A percentile compares a stretch with the other conserved stretches of the same genome.
phyloP scores from a whole-genome alignment of 2,113 vertebrate species.

The Lepus europaeus region DNA sequence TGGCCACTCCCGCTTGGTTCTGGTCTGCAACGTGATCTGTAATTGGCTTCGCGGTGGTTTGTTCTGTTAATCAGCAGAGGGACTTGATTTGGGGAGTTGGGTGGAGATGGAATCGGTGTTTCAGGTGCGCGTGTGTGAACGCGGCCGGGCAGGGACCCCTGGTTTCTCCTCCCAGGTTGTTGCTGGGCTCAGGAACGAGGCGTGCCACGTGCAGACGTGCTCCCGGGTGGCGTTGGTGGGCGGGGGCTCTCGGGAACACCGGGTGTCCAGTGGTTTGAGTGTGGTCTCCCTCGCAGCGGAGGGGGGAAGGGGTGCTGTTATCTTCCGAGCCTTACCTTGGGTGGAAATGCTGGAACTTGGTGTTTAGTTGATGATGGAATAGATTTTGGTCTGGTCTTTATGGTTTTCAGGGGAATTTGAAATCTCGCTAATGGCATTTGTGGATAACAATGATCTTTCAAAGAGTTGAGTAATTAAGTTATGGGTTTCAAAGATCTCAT shows the following conservation, averaged over 20 bases:
- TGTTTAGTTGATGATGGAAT: not conserved
- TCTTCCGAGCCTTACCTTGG: not conserved
- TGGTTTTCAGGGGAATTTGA: constrained; percentile 25
- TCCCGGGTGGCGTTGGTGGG: too few relatives aligned
- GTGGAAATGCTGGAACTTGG: not conserved
- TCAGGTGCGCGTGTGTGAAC: not conserved
- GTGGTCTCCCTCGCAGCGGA: not conserved
- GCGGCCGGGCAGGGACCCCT: too few relatives aligned
- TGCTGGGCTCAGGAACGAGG: too few relatives aligned
- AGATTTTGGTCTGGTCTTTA: constrained; percentile 40
- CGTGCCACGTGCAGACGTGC: too few relatives aligned
- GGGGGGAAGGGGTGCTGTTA: not conserved
- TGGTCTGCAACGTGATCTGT: constrained; percentile 57
- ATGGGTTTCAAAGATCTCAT: constrained; percentile 37
- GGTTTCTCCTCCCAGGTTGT: too few relatives aligned
- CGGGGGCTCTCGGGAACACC: too few relatives aligned
- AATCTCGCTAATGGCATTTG: not conserved
- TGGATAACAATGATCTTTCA: constrained; percentile 28
- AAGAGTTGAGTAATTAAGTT: constrained; percentile 43
- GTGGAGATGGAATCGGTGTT: constrained; percentile 48
- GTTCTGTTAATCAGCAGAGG: constrained; percentile 62
- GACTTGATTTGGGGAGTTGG: constrained; percentile 57
- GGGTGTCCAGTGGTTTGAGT: not conserved
- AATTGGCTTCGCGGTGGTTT: constrained; percentile 66
- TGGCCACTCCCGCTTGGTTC: constrained; percentile 78